Evolutionary conservation across 2,797 vertebrate species (phyloP), one percentile per base, ranked within the genome.

Genomic region (Dendrocincla fuliginosa): DNA sequence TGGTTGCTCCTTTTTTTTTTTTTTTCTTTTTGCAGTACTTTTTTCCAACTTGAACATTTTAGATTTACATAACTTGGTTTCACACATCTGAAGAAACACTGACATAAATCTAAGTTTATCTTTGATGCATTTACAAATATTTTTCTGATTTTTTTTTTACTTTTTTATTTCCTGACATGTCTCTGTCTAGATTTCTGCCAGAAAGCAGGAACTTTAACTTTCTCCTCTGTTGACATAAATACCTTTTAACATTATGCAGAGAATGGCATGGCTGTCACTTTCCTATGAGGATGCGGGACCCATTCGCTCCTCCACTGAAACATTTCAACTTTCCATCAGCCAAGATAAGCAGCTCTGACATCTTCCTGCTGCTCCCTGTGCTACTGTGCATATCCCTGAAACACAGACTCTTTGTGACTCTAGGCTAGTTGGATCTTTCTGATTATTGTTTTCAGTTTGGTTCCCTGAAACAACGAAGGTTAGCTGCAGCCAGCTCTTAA

Each of bases 31-130:
- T 57, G 9, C 9, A 19, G 27, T 22, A n/a, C 47, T 92, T 93
- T 80, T 85, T 84, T 23, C 35, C 90, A 86, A 81, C 88, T 92
- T 84, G 37, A 52, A 74, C 85, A 96, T 65, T 91, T 94, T 90
- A 90, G 90, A 93, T 96, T 96, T 96, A 96, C 96, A 96, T 79
- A 97, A 88, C 61, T 95, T 93, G 53, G 41, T 89, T 96, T 97
- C 91, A 96, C 87, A 94, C 90, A 83, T 96, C 89, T 93, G 91
- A 96, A 86, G 87, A 91, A 88, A 94, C 69, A 92, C 61, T 65
- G 75, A 84, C 92, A 95, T 77, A 91, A 93, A 94, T 89, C 81
- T 89, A 94, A 95, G 85, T 82, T 96, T 96, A 94, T 93, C 95
- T 93, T 96, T 10, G 44, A 42, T 89, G 75, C 87, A 93, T 93